These are phyloP conservation scores for Vanessa atalanta DNA, from an alignment of 1,140 invertebrate species.

Conservation along the genomic window DNA sequence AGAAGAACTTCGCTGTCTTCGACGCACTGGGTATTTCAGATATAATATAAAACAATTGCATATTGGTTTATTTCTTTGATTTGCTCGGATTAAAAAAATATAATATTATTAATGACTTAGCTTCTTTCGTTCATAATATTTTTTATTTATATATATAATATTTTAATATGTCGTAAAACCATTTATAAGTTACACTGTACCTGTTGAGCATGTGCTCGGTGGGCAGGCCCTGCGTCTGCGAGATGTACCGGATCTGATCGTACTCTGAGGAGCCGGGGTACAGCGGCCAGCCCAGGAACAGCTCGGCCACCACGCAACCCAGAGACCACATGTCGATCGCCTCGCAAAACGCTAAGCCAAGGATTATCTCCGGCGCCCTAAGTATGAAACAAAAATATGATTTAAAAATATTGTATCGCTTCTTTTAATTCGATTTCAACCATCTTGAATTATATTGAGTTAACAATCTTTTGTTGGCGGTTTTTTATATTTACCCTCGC, in stretches of 20 bases:
- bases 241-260: constrained; percentile 97
- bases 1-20: constrained; percentile 99
- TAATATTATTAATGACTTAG: too few species aligned
- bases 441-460: too few species aligned
- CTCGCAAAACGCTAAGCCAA: constrained; percentile 99
- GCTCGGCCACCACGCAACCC: constrained; percentile 99
- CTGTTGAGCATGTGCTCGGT: constrained; percentile 98
- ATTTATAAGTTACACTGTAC: constrained; percentile 34
- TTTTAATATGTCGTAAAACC: neutral
- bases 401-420: too few species aligned
- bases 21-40: constrained; percentile 86
- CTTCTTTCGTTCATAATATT: too few species aligned
- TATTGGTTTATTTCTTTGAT: too few species aligned
- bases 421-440: too few species aligned
- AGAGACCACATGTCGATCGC: constrained; percentile 99
- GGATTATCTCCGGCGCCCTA: constrained; percentile 98
- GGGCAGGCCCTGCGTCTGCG: constrained; percentile 90
- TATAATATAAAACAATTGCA: neutral
- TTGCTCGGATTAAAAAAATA: too few species aligned
- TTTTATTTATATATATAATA: neutral
- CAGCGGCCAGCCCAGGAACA: constrained; percentile 99
- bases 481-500: too few species aligned
- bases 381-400: neutral
- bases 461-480: too few species aligned
- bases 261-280: constrained; percentile 99